These are phyloP conservation scores for Drosophila ambigua DNA, from an alignment of 1,140 invertebrate species.

Conservation along the genomic window DNA sequence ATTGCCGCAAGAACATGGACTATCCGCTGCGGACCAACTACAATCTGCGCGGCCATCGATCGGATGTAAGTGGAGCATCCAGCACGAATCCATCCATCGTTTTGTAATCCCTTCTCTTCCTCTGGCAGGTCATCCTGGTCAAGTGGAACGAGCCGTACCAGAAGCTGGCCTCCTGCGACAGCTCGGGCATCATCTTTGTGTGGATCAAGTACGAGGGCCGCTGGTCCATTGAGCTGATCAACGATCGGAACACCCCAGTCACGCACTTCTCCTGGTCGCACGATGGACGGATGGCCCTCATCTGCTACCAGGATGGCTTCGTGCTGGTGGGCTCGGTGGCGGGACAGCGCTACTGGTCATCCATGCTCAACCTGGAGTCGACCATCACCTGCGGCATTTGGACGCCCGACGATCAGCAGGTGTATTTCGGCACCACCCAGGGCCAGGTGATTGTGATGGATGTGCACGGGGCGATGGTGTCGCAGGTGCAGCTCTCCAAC, in stretches of 20 bases:
- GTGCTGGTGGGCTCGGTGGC: constrained; percentile 98
- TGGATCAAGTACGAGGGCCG: constrained; percentile 99
- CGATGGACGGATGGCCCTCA: constrained; percentile 98
- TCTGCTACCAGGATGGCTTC: constrained; percentile 99
- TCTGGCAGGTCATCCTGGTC: constrained; percentile 94
- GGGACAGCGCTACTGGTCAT: constrained; percentile 99
- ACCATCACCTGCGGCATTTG: constrained; percentile 98
- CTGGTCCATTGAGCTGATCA: constrained; percentile 99
- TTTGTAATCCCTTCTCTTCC: neutral
- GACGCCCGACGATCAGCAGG: constrained; percentile 98
- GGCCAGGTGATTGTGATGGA: constrained; percentile 98
- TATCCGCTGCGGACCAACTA: constrained; percentile 97
- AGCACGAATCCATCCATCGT: too few species aligned
- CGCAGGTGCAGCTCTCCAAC: constrained; percentile 92
- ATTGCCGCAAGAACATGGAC: constrained; percentile 92
- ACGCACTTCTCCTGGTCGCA: constrained; percentile 99
- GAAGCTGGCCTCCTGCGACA: constrained; percentile 98
- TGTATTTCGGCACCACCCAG: constrained; percentile 97
- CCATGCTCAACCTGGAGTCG: constrained; percentile 96
- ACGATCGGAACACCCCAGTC: constrained; percentile 97
- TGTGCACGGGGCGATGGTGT: constrained; percentile 97
- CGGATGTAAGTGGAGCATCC: constrained; percentile 89
- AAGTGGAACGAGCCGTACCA: constrained; percentile 99
- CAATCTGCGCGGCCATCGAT: constrained; percentile 97
- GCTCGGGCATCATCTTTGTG: constrained; percentile 98